Evolutionary conservation across 2,797 vertebrate genomes (phyloP), one percentile per base, ranked within the genome.

Genomic region (Hypotaenidia okinawae): DNA sequence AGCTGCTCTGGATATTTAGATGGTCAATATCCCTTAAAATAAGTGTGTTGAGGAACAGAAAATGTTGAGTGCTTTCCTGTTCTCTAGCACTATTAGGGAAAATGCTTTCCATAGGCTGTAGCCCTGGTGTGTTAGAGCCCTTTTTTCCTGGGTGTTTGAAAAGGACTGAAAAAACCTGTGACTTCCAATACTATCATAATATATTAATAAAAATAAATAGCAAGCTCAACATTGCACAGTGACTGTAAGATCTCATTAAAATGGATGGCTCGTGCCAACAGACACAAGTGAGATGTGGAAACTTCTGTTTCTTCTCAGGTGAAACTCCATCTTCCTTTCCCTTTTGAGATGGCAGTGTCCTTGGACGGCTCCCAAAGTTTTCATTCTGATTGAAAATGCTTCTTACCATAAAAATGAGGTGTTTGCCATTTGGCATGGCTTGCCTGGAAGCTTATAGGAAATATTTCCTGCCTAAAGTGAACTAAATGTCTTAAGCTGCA

Each of bases 341-440:
- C 63, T 89, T 69, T 80, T 30, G 51, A 85, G 84, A 27, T 33
- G 33, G 43, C 70, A 74, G 16, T 19, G 18, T 89, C 75, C 57
- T 94, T 95, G 92, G 49, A 85, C 68, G 23, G 62, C 39, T 92
- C 67, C 51, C 1, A 1, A 5, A 54, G 30, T 73, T 95, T 93
- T 86, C 5, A 19, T 59, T 62, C n/a, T 78, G 41, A 32, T 58
- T 52, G 73, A 45, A 82, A 69, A 57, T 51, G n/a, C 17, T 66
- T 32, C 70, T 89, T 70, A 47, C 54, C 24, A 22, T 66, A 52
- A 47, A 77, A 88, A 51, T 3, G 17, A 57, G 32, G 22, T 41
- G 39, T 61, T 81, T 79, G 7, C 57, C 93, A 2, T 51, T 95
- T 64, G 49, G 21, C 4, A 0, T 47, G 62, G 37, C 43, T 85